A percentile compares a stretch with the other conserved stretches of the same genome.
phyloP scores from a whole-genome alignment of 2,888 invertebrate genomes.

The Melanophora roralis region DNA sequence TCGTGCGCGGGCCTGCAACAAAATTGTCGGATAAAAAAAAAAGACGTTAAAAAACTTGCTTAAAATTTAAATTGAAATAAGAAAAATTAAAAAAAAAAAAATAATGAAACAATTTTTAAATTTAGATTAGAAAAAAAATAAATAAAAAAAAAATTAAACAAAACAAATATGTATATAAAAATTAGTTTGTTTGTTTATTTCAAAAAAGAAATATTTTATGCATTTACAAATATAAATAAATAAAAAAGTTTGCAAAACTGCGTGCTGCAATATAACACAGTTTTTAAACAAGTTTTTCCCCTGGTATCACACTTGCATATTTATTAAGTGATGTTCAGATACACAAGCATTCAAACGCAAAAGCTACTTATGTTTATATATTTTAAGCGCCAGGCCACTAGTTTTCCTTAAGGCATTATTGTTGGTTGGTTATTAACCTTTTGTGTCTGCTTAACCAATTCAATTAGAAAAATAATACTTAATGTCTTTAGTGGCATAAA shows the following conservation, averaged over 20 bases:
- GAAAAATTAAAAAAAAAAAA: not conserved
- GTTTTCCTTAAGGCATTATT: not conserved
- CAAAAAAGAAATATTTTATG: too few relatives aligned
- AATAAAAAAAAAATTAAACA: too few relatives aligned
- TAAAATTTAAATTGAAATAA: too few relatives aligned
- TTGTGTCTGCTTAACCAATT: constrained; percentile 33
- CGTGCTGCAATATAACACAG: not conserved
- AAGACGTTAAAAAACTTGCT: too few relatives aligned
- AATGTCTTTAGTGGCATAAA: constrained; percentile 14
- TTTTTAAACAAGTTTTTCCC: constrained; percentile 31
- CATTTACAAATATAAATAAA: not conserved
- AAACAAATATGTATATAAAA: too few relatives aligned
- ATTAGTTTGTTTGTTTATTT: too few relatives aligned
- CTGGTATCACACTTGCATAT: not conserved
- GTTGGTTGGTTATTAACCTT: constrained; percentile 53
- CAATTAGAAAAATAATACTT: constrained; percentile 45
- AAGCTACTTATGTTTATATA: constrained; percentile 25
- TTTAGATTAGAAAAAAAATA: too few relatives aligned
- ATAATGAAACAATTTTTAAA: too few relatives aligned
- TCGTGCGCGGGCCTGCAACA: constrained; percentile 1
- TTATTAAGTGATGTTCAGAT: constrained; percentile 31
- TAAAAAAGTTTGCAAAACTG: not conserved
- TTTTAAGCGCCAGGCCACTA: constrained; percentile 47
- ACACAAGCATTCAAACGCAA: constrained; percentile 47
- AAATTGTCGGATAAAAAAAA: not conserved